A percentile compares a stretch with the other conserved stretches of the same genome.
These are phyloP conservation scores for Sebastolobus altivelis DNA, from an alignment of 2,797 vertebrate species.

Conservation along the genomic window DNA sequence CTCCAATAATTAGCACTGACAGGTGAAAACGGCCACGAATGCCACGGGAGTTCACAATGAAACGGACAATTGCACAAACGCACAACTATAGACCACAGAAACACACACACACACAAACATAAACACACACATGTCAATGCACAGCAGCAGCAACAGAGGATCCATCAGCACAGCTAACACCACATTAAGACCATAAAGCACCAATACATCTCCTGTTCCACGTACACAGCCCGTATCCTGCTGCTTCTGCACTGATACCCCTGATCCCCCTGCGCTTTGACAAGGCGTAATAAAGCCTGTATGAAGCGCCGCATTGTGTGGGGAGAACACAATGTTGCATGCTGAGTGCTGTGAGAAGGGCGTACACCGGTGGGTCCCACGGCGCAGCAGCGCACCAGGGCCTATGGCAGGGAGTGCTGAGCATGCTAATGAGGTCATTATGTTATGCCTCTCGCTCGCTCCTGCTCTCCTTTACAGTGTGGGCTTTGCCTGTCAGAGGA, in stretches of 20 bases:
- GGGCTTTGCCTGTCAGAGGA: slow-evolving; percentile 82
- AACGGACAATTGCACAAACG: slow-evolving; percentile 65
- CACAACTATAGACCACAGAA: slow-evolving; percentile 30
- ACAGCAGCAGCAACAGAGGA: slow-evolving; percentile 57
- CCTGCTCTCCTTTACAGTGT: slow-evolving; percentile 81
- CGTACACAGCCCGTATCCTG: slow-evolving; percentile 67
- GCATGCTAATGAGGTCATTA: slow-evolving; percentile 91
- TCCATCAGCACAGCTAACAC: slow-evolving; percentile 69
- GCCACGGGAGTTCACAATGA: slow-evolving; percentile 64
- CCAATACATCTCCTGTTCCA: slow-evolving; percentile 69
- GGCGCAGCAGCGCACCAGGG: slow-evolving; percentile 84
- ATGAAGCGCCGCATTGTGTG: slow-evolving; percentile 86
- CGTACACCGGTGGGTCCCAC: slow-evolving; percentile 85
- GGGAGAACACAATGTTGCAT: slow-evolving; percentile 85
- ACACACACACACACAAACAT: slow-evolving; percentile 28
- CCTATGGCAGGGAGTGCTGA: slow-evolving; percentile 84
- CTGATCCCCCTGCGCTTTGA: slow-evolving; percentile 83
- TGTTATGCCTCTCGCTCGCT: slow-evolving; percentile 80
- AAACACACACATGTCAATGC: slow-evolving; percentile 49
- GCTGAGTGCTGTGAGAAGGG: slow-evolving; percentile 88
- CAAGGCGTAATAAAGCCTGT: slow-evolving; percentile 85
- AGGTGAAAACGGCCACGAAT: slow-evolving; percentile 75
- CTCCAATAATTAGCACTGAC: slow-evolving; percentile 76
- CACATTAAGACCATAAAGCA: slow-evolving; percentile 81
- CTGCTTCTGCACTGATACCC: slow-evolving; percentile 77